Conservation (phyloP, 2,888 invertebrate species). For the Idaea dimidiata region DNA sequence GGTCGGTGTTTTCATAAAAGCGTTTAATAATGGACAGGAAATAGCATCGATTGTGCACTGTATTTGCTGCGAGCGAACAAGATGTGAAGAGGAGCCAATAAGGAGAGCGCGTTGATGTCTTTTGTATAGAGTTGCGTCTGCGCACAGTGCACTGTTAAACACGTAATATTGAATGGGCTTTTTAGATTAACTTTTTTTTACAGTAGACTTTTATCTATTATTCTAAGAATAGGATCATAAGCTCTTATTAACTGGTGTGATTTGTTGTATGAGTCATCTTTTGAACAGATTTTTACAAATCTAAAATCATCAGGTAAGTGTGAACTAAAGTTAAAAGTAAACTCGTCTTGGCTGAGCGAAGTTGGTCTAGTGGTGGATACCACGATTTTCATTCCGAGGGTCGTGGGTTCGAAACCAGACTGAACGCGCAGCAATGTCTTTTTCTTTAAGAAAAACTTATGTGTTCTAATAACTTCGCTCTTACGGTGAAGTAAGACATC, state of each 20-base stretch:
- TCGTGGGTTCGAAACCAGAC: too few species aligned
- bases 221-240: background rate
- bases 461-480: too few species aligned
- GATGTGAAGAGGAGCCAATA: slow-evolving; percentile 28
- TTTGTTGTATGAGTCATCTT: slow-evolving; percentile 1
- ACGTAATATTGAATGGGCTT: background rate
- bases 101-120: slow-evolving; percentile 66
- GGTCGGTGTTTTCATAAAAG: slow-evolving; percentile 46
- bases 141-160: slow-evolving; percentile 37
- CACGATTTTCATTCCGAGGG: too few species aligned
- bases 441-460: too few species aligned
- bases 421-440: too few species aligned
- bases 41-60: slow-evolving; percentile 43
- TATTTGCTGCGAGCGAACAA: slow-evolving; percentile 8
- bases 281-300: background rate
- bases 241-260: background rate
- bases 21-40: slow-evolving; percentile 60
- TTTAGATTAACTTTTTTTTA: background rate
- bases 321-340: too few species aligned
- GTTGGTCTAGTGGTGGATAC: too few species aligned
- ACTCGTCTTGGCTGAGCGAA: too few species aligned
- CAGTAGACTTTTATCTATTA: background rate
- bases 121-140: slow-evolving; percentile 54
- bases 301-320: background rate
- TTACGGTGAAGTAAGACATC: too few species aligned